Base-by-base conservation (phyloP, 2,113 vertebrate genomes). In the Callipepla californica region DNA sequence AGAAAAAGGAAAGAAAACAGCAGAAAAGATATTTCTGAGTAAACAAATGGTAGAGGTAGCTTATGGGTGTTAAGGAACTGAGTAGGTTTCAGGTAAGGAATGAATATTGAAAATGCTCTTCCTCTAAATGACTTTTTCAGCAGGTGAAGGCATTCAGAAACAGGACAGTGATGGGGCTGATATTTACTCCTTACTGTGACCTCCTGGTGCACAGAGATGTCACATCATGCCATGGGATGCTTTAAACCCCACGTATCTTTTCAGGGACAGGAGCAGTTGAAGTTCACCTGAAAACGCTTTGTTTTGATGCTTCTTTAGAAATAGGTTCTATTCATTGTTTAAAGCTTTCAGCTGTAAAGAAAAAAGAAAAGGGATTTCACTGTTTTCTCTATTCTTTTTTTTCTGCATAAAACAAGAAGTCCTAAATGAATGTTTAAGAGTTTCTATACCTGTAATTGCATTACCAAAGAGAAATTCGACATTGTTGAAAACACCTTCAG, bases 271-370 rank as follows among this genome's bases (percentile, higher is more conserved):
- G 10, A 68, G n/a, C 53, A 70, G 47, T 47, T 47, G 32, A 66
- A 66, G 34, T 55, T 89, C 11, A 17, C 2, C 28, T 18, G 22
- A 25, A 68, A 28, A 36, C 87, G 13, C 47, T 93, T 77, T 1
- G 19, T 83, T 69, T 57, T 86, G 6, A 22, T 62, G 21, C 45
- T 91, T 30, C 32, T 86, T 67, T 28, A 38, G 30, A 55, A 62
- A 2, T 9, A 38, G 19, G 1, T 0, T 85, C 65, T 59, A 12
- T 9, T 0, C 15, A 1, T 50, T 74, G 11, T 68, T 47, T 65
- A 76, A 85, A 81, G 21, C 40, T 62, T 85, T 65, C 59, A 79
- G 11, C n/a, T 69, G 45, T 14, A 20, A 23, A 2, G 32, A 10
- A 70, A 57, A 21, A 44, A 11, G 13, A 57, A 21, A 44, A 11